Conservation (phyloP, 2,888 invertebrate species). For the Idaea biselata region DNA sequence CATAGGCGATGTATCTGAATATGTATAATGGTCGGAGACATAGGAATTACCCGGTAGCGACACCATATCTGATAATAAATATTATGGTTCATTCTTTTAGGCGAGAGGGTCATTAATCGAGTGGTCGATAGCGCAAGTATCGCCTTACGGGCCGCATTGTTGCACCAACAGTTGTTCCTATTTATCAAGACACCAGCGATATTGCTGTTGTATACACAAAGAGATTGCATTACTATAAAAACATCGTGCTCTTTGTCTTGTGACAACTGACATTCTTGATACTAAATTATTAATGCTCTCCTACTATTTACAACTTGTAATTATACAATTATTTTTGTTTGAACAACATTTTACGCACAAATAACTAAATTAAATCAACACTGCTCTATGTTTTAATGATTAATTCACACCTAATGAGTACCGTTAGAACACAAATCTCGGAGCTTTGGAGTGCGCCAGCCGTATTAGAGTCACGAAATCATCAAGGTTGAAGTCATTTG, state of each 20-base stretch:
- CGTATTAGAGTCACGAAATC: slow-evolving; percentile 72
- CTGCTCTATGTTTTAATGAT: slow-evolving; percentile 31
- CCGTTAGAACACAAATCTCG: slow-evolving; percentile 55
- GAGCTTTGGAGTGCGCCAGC: slow-evolving; percentile 51
- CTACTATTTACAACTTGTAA: background rate
- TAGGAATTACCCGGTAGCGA: slow-evolving; percentile 77
- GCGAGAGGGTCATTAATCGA: slow-evolving; percentile 78
- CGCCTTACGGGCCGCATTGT: slow-evolving; percentile 76
- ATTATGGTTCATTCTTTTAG: slow-evolving; percentile 80
- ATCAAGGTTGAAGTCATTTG: slow-evolving; percentile 75
- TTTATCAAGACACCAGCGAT: slow-evolving; percentile 77
- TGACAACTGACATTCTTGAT: slow-evolving; percentile 66
- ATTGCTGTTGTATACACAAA: slow-evolving; percentile 69
- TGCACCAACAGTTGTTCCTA: slow-evolving; percentile 73
- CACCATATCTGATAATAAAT: slow-evolving; percentile 79
- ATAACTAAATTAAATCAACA: slow-evolving; percentile 31
- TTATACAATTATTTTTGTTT: slow-evolving; percentile 17
- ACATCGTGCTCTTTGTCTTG: slow-evolving; percentile 59
- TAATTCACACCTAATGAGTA: slow-evolving; percentile 46
- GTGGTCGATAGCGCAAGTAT: slow-evolving; percentile 74
- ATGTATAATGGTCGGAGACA: slow-evolving; percentile 71
- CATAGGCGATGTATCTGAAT: slow-evolving; percentile 62
- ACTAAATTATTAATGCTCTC: slow-evolving; percentile 57
- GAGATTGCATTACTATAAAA: slow-evolving; percentile 53
- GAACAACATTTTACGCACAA: slow-evolving; percentile 17